Base-by-base conservation (phyloP, 2,888 invertebrate genomes). In the Charanyca ferruginea region DNA sequence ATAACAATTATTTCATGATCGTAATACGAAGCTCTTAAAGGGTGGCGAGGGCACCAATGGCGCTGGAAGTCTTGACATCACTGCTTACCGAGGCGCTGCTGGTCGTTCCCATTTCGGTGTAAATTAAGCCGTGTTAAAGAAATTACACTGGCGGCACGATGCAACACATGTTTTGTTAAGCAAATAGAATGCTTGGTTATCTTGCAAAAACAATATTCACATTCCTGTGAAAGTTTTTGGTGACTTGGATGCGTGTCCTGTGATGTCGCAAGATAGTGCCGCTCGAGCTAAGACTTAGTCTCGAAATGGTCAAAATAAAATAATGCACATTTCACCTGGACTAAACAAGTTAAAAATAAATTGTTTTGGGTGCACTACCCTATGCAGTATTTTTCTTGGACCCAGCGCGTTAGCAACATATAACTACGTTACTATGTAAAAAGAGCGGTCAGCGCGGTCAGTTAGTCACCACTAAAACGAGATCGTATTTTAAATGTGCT, bases 371-470 rank as follows among this genome's bases (percentile, higher is more conserved):
- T n/a, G n/a, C 41, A n/a, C 28, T 22, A 22, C 13, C 8, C 16
- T 6, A 35, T 13, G 28, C 22, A 1, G 22, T 13, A 32, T 61
- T 23, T 25, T 35, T 42, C 42, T 3, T 45, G 18, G n/a, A 11
- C 5, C 25, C 20, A 18, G 11, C 9, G 28, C 20, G n/a, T 61
- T 13, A 60, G 25, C 16, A 45, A 64, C 18, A 44, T 64, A 23
- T 7, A 42, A n/a, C 32, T 41, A 73, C 16, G 32, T 16, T 42
- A 35, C 3, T n/a, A 35, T 25, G n/a, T 65, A 45, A 42, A 45
- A 38, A 74, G 42, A 20, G 67, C 74, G 67, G 67, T 74, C 74
- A 67, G 75, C 44, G 8, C n/a, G n/a, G n/a, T 74, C 9, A 52
- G 38, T 20, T 20, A 49, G 7, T 23, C 9, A 0, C 5, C 13